Base-by-base conservation (phyloP, 2,888 invertebrate genomes). In the Autographa gamma region DNA sequence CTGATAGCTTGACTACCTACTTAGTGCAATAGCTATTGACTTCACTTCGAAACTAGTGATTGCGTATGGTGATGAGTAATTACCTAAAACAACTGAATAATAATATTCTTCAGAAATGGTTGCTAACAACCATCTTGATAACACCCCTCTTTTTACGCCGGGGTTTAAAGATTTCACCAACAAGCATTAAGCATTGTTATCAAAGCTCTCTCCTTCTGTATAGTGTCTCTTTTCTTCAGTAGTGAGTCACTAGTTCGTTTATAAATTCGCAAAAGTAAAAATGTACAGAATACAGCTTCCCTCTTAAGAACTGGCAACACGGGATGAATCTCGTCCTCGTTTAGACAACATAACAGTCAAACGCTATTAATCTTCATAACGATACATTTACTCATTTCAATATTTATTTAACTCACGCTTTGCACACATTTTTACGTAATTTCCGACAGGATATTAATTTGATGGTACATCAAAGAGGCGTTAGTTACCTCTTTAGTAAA, bases 361-460 rank as follows among this genome's bases (percentile, higher is more conserved):
- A n/a, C 16, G 14, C 41, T 14, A 43, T 16, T n/a, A 48, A 48
- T 48, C 48, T 48, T 48, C 48, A 6, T 48, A n/a, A 48, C 16
- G 54, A 56, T 19, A 48, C 54, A 65, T 56, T 11, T 59, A 48
- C 25, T 65, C 64, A 64, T 78, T 78, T 11, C 16, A 19, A 56
- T 19, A 66, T 66, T 63, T 43, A 78, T 63, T 14, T 60, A 76
- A 68, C 16, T 77, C 19, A 52, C 31, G 19, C 32, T 18, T 38
- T 54, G 2, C 41, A 48, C 13, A 19, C 60, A 60, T 73, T 77
- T 65, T 69, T 66, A 60, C 31, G 56, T 16, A 64, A 79, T 18
- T 34, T 69, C 34, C 34, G 61, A 60, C 59, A 60, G 66, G 64
- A 78, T 66, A 54, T n/a, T 18, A 66, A 69, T 52, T 18, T 69